These are phyloP conservation scores for Xestia sexstrigata DNA, from an alignment of 2,888 invertebrate species.

Conservation along the genomic window DNA sequence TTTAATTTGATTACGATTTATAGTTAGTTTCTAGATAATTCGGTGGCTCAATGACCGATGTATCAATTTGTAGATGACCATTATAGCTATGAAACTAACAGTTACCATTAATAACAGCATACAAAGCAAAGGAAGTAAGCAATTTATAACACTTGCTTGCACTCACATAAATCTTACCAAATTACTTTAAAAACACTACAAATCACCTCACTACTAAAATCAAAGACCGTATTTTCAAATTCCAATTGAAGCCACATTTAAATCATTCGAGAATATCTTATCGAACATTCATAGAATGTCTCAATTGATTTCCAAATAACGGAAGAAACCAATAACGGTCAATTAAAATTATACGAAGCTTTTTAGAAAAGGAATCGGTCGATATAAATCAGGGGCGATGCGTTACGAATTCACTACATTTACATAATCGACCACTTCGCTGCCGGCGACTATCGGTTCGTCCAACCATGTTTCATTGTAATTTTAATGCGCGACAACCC, in stretches of 20 bases:
- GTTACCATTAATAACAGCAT: conserved; percentile 42
- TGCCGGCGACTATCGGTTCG: conserved; percentile 68
- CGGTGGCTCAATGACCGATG: conserved; percentile 22
- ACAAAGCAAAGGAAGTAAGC: conserved; percentile 44
- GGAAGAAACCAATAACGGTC: conserved; percentile 64
- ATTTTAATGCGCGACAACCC: conserved; percentile 70
- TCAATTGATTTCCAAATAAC: conserved; percentile 67
- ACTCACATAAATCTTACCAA: conserved; percentile 52
- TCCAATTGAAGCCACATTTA: conserved; percentile 53
- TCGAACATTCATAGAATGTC: conserved; percentile 61
- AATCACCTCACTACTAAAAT: conserved; percentile 49
- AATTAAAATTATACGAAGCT: conserved; percentile 66
- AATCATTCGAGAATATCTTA: conserved; percentile 61
- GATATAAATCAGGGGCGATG: conserved; percentile 67
- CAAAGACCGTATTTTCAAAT: conserved; percentile 50
- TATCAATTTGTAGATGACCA: conserved; percentile 43
- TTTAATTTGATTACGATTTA: conserved; percentile 39
- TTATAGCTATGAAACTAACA: conserved; percentile 31
- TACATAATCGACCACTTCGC: conserved; percentile 73
- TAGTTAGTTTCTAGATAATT: conserved; percentile 12
- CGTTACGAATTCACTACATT: conserved; percentile 71
- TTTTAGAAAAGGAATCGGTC: conserved; percentile 66
- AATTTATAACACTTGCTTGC: conserved; percentile 47
- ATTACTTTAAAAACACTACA: conserved; percentile 54
- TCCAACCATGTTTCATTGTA: conserved; percentile 75